phyloP scores from a whole-genome alignment of 2,113 vertebrate species.

The Pangasianodon hypophthalmus region DNA sequence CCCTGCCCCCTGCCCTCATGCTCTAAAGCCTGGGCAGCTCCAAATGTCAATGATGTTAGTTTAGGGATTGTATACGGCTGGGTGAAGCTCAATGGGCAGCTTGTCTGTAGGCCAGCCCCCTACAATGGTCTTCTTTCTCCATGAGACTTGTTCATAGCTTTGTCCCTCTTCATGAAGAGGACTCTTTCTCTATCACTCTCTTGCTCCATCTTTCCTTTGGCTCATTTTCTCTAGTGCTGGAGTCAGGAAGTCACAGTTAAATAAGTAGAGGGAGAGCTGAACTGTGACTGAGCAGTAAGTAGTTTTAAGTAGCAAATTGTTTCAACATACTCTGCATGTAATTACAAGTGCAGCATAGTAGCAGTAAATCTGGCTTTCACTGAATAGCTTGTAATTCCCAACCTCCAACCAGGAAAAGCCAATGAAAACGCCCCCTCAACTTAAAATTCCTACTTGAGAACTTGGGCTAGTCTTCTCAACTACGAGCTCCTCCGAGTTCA shows the following conservation, averaged over 20 bases:
- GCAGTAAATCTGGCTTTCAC: constrained; percentile 68
- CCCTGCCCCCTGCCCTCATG: constrained; percentile 60
- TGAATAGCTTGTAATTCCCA: constrained; percentile 44
- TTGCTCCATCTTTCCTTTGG: constrained; percentile 45
- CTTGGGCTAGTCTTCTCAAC: constrained; percentile 44
- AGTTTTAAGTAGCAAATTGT: constrained; percentile 65
- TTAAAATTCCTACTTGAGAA: background rate
- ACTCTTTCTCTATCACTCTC: constrained; percentile 57
- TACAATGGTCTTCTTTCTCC: constrained; percentile 79
- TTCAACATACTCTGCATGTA: constrained; percentile 66
- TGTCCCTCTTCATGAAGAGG: constrained; percentile 67
- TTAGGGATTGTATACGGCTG: constrained; percentile 83
- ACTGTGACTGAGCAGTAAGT: constrained; percentile 68
- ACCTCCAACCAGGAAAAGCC: background rate
- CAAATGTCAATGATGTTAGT: constrained; percentile 83
- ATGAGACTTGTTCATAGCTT: constrained; percentile 74
- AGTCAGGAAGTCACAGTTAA: constrained; percentile 55
- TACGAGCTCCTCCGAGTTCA: constrained; percentile 8
- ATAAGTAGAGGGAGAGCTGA: constrained; percentile 54
- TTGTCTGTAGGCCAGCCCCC: constrained; percentile 78
- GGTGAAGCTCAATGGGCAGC: constrained; percentile 77
- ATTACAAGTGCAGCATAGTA: constrained; percentile 63
- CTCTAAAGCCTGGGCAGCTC: constrained; percentile 72
- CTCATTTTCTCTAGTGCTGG: constrained; percentile 60
- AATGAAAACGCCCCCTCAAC: background rate